Evolutionary conservation across 1,140 invertebrate genomes (phyloP).

Genomic region (Patella vulgata): DNA sequence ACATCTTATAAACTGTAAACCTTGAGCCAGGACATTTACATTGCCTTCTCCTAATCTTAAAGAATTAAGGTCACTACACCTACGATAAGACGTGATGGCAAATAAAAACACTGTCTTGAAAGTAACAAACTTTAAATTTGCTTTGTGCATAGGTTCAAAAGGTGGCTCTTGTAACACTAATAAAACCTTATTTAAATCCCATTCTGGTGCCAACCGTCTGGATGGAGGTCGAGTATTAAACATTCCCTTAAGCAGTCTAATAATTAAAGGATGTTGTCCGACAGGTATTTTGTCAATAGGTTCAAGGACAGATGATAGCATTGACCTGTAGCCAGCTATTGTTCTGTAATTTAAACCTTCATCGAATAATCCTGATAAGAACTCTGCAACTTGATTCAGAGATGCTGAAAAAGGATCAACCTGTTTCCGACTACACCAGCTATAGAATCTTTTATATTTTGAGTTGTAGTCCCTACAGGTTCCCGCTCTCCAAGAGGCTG

Average conservation of each 20-base stretch:
- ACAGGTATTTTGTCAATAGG: no score
- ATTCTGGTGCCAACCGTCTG: not conserved
- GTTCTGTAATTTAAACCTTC: conserved; percentile 23
- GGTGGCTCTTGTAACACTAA: no score
- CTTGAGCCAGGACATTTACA: no score
- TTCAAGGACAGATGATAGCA: conserved; percentile 18
- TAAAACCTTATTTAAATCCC: no score
- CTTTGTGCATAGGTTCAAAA: no score
- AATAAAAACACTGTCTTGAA: no score
- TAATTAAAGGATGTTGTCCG: no score
- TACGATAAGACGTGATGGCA: no score
- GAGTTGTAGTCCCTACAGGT: conserved; percentile 23
- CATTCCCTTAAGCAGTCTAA: conserved; percentile 7
- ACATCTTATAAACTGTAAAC: no score
- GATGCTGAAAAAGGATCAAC: conserved; percentile 21
- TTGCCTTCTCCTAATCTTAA: no score
- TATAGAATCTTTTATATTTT: conserved; percentile 18
- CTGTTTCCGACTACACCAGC: conserved; percentile 21
- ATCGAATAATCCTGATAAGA: conserved; percentile 17
- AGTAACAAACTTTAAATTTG: no score
- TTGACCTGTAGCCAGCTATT: conserved; percentile 23
- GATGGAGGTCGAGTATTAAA: conserved; percentile 14
- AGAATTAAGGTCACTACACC: no score
- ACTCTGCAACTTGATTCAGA: conserved; percentile 16
- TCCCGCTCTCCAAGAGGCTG: conserved; percentile 12